Base-by-base conservation (phyloP, 2,113 vertebrate genomes). In the Sinocyclocheilus rhinocerous region DNA sequence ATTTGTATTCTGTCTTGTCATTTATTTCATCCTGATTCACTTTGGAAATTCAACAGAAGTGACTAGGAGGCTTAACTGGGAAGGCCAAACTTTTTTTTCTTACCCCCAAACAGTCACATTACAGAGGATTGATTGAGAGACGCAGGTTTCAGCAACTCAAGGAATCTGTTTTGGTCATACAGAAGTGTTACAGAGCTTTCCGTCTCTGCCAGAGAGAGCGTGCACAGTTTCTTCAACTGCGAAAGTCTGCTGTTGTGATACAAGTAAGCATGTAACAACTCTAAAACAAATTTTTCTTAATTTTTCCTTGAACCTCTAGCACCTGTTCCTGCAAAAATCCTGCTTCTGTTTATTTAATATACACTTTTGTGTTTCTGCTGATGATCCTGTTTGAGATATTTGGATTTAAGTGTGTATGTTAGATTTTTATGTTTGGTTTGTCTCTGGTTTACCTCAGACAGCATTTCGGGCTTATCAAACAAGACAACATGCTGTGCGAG, bases 91-190 rank as follows among this genome's bases (percentile, higher is more conserved):
- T 70, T 57, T 57, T 36, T 55, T 77, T 88, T 22, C 5, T 29
- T 55, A 67, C 72, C 81, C 26, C 69, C 4, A 24, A 22, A 76
- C 83, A 76, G 95, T 90, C 93, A 0, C 85, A 73, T 89, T 94
- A 92, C 84, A 93, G 93, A 84, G 92, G 92, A 57, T 86, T 90
- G 87, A 42, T 86, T 70, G 88, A 93, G 59, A 92, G 93, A 67
- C 69, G 33, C 73, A 87, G 39, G 61, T 94, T 93, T 69, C 90
- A 92, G 76, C 91, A 0, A 22, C 90, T 70, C 12, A 94, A 84
- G 86, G 81, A 16, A 50, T 86, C 92, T 22, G 90, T 84, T 29
- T 1, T 89, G 26, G 76, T 90, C 26, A 93, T 95, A 87, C 94
- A 95, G 84, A 90, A 88, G 55, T 69, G 84, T 76, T 95, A 92